Evolutionary conservation across 1,140 invertebrate genomes (phyloP), one percentile per base, ranked within the genome.

Genomic region (Micrasema longulum): DNA sequence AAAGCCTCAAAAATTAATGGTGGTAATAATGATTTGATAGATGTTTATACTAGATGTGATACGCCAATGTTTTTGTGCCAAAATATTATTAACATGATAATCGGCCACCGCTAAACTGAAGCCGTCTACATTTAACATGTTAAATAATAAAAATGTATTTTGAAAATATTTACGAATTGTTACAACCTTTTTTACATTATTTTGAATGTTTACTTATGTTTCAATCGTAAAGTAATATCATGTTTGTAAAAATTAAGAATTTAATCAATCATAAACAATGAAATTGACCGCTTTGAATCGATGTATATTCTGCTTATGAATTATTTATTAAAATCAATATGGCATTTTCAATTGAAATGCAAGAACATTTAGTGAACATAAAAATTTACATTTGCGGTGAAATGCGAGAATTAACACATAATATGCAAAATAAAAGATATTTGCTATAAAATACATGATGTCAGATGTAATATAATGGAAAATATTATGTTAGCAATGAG

Each of bases 111-210:
- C 38, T 60, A 41, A 20, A 18, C 6, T 60, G 16, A 60, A 20
- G 55, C 55, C 55, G 55, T 60, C 55, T 60, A 60, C 35, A 38
- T 60, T 60, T 60, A 60, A 60, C 16, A 41, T 41, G 14, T 60
- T 60, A 20, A 20, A 9, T 38, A 20, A 41, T 38, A 38, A 22
- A 60, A n/a, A n/a, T 12, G 36, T 36, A 60, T 60, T 60, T 60
- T 60, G 36, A 43, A 60, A 60, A 43, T 18, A 12, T 60, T 60
- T 60, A 60, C 35, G 35, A 60, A 60, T 60, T 18, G 55, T 60
- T 60, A 10, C 1, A 35, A 1, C 9, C 38, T 41, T 20, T 20
- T 18, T 18, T 53, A 26, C 10, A 26, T 53, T 26, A n/a, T 35
- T 11, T n/a, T 6, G 36, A 41, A 60, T 2, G 16, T 60, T 22